These are phyloP conservation scores for Prenolepis imparis DNA, from an alignment of 2,888 invertebrate species.

Conservation along the genomic window DNA sequence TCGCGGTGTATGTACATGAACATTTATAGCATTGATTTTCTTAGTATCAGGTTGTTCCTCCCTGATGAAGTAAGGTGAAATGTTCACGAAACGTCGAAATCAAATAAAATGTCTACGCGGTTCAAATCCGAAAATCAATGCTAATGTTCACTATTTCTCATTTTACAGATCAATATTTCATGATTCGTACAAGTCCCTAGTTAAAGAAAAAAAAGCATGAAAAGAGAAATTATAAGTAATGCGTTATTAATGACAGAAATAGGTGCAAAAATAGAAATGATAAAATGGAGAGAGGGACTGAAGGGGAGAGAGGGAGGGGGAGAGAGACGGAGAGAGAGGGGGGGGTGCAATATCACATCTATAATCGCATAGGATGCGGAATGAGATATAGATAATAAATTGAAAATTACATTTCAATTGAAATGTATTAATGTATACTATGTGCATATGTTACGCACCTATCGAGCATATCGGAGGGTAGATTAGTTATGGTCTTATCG, in stretches of 20 bases:
- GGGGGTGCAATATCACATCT: neutral
- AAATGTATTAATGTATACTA: neutral
- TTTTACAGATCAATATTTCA: no score
- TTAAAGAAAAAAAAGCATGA: no score
- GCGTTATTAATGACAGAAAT: neutral
- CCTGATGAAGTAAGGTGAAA: no score
- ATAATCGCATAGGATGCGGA: neutral
- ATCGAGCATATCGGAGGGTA: slow-evolving; percentile 82
- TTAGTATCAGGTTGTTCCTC: no score
- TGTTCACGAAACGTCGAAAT: no score
- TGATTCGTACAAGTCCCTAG: no score
- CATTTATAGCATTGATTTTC: no score
- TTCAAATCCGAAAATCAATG: no score
- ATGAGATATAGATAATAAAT: neutral
- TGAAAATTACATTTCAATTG: neutral
- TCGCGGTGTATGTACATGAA: no score
- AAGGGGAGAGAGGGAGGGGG: neutral
- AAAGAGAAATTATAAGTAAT: neutral
- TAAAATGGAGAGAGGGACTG: neutral
- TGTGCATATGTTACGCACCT: slow-evolving; percentile 73
- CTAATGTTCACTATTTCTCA: no score
- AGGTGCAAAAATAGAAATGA: neutral
- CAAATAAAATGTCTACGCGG: no score
- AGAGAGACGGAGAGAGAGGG: no score
- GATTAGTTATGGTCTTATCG: slow-evolving; percentile 88